phyloP scores from a whole-genome alignment of 2,888 invertebrate genomes.

The Eupithecia insigniata region DNA sequence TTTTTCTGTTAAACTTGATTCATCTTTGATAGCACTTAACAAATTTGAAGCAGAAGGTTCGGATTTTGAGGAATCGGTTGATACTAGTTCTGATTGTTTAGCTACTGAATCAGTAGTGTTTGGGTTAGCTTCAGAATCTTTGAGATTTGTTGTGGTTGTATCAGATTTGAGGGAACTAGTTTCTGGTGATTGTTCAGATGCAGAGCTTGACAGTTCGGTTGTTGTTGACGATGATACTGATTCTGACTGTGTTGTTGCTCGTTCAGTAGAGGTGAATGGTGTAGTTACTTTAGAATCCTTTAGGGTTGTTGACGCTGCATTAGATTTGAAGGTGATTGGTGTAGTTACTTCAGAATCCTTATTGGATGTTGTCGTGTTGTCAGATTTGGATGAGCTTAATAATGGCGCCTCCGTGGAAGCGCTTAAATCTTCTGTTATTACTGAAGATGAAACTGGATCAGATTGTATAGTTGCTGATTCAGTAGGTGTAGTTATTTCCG shows the following conservation, averaged over 20 bases:
- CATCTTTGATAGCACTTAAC: not conserved
- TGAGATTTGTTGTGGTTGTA: slow-evolving; percentile 4
- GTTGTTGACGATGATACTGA: not conserved
- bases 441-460: not conserved
- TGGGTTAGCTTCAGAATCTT: not conserved
- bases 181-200: slow-evolving; percentile 3
- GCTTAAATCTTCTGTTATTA: not conserved
- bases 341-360: not conserved
- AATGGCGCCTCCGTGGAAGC: not conserved
- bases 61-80: not conserved
- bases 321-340: not conserved
- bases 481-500: not conserved
- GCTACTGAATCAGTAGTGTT: not conserved
- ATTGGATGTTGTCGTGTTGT: not conserved
- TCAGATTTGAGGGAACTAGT: not conserved
- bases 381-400: not conserved
- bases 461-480: not conserved
- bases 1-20: not conserved
- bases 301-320: no score
- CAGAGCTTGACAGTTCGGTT: not conserved
- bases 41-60: not conserved
- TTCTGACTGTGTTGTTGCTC: not conserved
- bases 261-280: not conserved
- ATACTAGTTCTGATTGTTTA: not conserved
- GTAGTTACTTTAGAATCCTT: not conserved